Base-by-base conservation (phyloP, 2,888 invertebrate species). In the Agrilus cyanescens region DNA sequence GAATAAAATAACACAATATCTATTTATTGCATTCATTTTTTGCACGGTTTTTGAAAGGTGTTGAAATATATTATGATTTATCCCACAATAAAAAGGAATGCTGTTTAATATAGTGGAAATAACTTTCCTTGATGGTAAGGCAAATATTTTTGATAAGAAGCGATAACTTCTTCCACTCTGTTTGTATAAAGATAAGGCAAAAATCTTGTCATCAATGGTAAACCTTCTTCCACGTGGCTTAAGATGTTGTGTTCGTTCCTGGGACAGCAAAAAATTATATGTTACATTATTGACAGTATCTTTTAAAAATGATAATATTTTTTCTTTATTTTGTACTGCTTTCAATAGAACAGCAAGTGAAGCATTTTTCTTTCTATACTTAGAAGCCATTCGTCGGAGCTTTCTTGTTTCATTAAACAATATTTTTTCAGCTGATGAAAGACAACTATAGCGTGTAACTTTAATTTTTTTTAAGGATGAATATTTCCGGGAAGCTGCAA, bases 141-240 rank as follows among this genome's bases (percentile, higher is more conserved):
- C 32, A 42, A 47, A 47, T 20, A 47, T 14, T 45, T 38, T 44
- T 12, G 32, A 35, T 8, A 44, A 32, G 16, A 42, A 14, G n/a
- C 34, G 15, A 32, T 47, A 45, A 12, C 36, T 32, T 33, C 18
- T 37, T 14, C 18, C 15, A 38, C 41, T 38, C 13, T 37, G 20
- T 20, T 44, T 46, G 5, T 36, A 12, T 30, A 45, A 30, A 2
- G 39, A 12, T 30, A 45, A 18, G 13, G 35, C 31, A n/a, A 45
- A 30, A 15, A 46, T 29, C 32, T 46, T 46, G 12, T 44, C 33
- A 8, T 46, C 41, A 5, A 43, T 8, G 4, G 40, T 40, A 32
- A 37, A 46, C 7, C 43, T 16, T 12, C 46, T 10, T 5, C 41
- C 44, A 25, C 40, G 36, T 10, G 46, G 38, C 18, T 37, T 41